Base-by-base conservation (phyloP, 2,113 vertebrate genomes). In the Numida meleagris region DNA sequence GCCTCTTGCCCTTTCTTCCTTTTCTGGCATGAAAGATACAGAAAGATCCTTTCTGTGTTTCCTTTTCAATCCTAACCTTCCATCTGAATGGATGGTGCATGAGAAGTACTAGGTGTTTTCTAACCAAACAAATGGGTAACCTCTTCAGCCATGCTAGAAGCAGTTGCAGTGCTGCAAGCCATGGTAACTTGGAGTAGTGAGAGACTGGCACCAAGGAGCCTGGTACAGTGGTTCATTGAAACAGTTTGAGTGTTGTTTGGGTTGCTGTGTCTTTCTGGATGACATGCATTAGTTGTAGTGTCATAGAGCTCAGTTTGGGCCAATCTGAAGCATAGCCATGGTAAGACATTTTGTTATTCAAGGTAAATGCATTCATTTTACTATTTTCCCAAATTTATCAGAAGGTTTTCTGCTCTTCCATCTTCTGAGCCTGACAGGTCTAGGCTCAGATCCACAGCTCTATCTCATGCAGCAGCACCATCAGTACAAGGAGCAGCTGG, bases 401-500 rank as follows among this genome's bases (percentile, higher is more conserved):
- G 16, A 33, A 67, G 14, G 15, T 43, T 57, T 81, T 65, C 0
- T 8, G 8, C 3, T 76, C 16, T 17, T 73, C 1, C 0, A 2
- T 46, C 1, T 77, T 29, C 46, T 51, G 61, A 63, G 57, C 18
- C 40, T 53, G 5, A 9, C 14, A 53, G 40, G 3, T 29, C 71
- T 53, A 31, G 27, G 15, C 12, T 76, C 42, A 65, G 29, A 63
- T 25, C 14, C 34, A 3, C 11, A 73, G 40, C 14, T 23, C n/a
- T 4, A 4, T 50, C 62, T 75, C 21, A 57, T 70, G 13, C 21
- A 71, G n/a, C n/a, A 40, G 8, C 16, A 66, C 36, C 20, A 84
- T 18, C 66, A 24, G 13, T 5, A 4, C 0, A 0, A 58, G 86
- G 18, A 5, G 3, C 23, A 21, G 27, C 18, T 82, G n/a, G 15